Evolutionary conservation across 2,797 vertebrate genomes (phyloP).

Genomic region (Apodemus agrarius): DNA sequence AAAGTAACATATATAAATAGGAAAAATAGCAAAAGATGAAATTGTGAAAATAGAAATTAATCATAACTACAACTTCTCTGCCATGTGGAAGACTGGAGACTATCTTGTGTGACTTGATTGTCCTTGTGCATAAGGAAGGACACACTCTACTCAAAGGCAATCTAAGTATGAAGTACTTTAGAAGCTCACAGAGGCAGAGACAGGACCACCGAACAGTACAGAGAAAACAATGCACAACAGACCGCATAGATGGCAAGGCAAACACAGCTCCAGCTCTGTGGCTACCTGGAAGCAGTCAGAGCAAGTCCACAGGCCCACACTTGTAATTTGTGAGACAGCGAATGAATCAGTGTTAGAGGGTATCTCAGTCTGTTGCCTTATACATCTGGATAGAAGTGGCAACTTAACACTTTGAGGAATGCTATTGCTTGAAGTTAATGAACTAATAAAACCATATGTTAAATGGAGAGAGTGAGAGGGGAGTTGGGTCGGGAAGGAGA

Average conservation of each 20-base stretch:
- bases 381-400: not conserved
- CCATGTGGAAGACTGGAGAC: not conserved
- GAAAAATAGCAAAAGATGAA: not conserved
- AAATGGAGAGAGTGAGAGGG: not conserved
- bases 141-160: not conserved
- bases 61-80: not conserved
- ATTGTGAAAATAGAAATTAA: conserved; percentile 21
- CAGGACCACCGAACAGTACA: not conserved
- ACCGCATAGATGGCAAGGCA: not conserved
- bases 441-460: not conserved
- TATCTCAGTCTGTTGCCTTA: not conserved
- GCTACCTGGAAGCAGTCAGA: too few relatives aligned
- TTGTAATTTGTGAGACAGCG: not conserved
- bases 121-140: too few relatives aligned
- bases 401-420: not conserved
- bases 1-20: not conserved
- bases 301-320: not conserved
- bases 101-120: not conserved
- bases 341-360: not conserved
- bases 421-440: not conserved
- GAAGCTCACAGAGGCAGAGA: not conserved
- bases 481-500: not conserved
- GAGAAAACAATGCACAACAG: not conserved
- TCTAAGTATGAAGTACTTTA: not conserved
- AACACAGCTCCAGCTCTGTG: not conserved